phyloP scores from a whole-genome alignment of 1,140 invertebrate genomes.

The Brachionus rubens region DNA sequence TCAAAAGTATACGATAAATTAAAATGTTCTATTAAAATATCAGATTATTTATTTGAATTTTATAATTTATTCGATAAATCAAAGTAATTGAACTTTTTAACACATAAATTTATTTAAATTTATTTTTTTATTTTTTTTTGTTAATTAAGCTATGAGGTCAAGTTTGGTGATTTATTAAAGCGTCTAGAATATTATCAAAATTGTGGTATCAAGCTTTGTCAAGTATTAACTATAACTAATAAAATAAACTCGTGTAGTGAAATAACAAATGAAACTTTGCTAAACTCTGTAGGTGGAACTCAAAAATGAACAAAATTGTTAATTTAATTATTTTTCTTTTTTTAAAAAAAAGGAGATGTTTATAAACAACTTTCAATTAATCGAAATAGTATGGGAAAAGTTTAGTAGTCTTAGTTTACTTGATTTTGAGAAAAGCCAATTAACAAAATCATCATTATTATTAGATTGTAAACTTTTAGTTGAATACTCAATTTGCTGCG shows the following conservation, averaged over 20 bases:
- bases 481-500: neutral
- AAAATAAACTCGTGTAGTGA: no score
- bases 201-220: no score
- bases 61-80: neutral
- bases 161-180: no score
- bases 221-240: no score
- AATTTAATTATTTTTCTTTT: neutral
- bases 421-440: neutral
- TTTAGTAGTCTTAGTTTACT: neutral
- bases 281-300: no score
- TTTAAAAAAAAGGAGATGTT: neutral
- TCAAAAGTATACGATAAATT: neutral
- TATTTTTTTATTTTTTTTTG: neutral
- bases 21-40: neutral
- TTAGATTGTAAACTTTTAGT: neutral
- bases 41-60: neutral
- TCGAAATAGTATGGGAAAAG: slow-evolving; percentile 15
- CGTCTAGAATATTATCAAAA: no score
- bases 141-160: neutral
- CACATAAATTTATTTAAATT: neutral
- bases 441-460: neutral
- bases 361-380: neutral
- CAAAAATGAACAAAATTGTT: no score
- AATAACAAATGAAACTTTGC: no score
- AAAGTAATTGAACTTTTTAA: neutral